Evolutionary conservation across 2,113 vertebrate genomes (phyloP).

Genomic region (Phoenicopterus ruber): DNA sequence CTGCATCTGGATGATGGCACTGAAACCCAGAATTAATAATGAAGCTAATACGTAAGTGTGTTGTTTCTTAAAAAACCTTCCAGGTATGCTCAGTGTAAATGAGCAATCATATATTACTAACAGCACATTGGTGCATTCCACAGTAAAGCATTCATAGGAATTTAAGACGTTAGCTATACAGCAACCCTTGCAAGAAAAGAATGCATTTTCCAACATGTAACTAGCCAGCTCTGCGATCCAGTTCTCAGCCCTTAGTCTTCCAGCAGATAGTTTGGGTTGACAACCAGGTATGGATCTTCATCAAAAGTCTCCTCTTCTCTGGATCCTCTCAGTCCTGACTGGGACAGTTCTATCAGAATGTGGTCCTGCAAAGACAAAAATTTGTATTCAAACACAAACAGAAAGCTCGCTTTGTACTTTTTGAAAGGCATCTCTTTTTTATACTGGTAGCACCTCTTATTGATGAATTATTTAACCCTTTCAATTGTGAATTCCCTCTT

Average conservation of each 20-base stretch:
- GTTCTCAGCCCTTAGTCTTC: slow-evolving; percentile 79
- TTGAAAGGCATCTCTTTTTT: neutral
- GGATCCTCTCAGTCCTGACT: slow-evolving; percentile 83
- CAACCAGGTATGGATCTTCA: slow-evolving; percentile 87
- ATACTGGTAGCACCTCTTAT: neutral
- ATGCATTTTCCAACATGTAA: neutral
- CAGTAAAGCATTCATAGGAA: neutral
- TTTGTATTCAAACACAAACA: neutral
- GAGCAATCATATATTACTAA: neutral
- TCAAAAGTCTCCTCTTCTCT: slow-evolving; percentile 72
- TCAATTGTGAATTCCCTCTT: neutral
- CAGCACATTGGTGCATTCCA: neutral
- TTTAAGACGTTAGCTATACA: neutral
- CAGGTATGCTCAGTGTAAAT: neutral
- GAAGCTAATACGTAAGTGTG: neutral
- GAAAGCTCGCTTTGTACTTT: neutral
- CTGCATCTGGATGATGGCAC: neutral
- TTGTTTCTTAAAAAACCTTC: neutral
- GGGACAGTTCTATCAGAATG: slow-evolving; percentile 92
- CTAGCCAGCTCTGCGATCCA: neutral
- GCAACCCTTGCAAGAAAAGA: neutral
- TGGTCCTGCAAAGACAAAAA: slow-evolving; percentile 83
- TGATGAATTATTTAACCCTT: neutral
- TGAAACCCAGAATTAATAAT: neutral
- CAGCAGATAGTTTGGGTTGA: slow-evolving; percentile 95